Percentiles rank a stretch among this genome's conserved stretches.
These are phyloP conservation scores for Aix galericulata DNA, from an alignment of 2,113 vertebrate species.

Conservation along the genomic window DNA sequence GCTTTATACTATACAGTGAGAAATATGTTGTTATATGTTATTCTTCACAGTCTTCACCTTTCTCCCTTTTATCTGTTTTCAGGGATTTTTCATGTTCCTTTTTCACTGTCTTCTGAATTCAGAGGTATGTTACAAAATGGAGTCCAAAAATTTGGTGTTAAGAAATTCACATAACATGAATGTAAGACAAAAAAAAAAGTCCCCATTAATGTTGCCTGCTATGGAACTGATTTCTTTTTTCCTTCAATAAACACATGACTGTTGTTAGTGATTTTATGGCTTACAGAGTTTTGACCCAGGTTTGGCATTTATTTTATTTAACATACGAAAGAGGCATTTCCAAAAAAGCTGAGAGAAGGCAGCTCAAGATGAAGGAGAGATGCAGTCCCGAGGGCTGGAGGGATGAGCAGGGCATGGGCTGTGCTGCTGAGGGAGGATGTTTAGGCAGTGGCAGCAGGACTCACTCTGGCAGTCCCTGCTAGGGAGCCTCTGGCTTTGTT, in stretches of 20 bases:
- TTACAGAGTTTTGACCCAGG: background rate
- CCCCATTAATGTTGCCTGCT: background rate
- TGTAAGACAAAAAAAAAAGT: background rate
- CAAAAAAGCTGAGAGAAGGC: background rate
- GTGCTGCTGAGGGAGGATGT: background rate
- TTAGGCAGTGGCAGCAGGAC: background rate
- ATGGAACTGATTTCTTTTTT: background rate
- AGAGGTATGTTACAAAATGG: slow-evolving; percentile 81
- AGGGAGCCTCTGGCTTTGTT: background rate
- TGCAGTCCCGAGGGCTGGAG: background rate
- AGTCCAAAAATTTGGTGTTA: background rate
- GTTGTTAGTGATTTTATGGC: background rate
- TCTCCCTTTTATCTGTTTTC: background rate
- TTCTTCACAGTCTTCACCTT: background rate
- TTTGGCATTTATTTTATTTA: background rate
- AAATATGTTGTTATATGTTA: background rate
- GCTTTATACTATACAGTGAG: background rate
- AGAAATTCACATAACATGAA: accelerated
- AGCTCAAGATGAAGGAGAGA: background rate
- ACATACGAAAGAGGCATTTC: background rate
- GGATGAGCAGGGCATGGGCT: background rate
- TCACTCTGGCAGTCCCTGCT: background rate
- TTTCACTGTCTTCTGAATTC: slow-evolving; percentile 98
- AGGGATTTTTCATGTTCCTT: slow-evolving; percentile 98
- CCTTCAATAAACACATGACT: background rate